Conservation (phyloP, 2,113 vertebrate species). For the Hemibates koningsi region DNA sequence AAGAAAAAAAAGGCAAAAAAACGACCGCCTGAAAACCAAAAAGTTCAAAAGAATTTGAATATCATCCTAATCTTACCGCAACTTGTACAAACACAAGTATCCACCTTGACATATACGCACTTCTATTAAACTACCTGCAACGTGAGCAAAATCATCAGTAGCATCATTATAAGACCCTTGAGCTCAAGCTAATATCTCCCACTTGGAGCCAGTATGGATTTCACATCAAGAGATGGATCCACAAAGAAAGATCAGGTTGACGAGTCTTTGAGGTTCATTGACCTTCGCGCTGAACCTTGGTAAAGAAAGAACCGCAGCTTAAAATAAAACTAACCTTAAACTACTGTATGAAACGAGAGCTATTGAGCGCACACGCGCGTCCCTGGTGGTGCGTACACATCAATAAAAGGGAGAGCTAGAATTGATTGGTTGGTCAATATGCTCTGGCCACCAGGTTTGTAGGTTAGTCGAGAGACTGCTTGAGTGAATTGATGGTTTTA, state of each 20-base stretch:
- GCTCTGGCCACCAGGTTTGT: slow-evolving; percentile 19
- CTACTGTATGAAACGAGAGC: background rate
- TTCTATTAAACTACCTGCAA: background rate
- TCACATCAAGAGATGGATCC: background rate
- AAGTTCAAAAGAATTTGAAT: background rate
- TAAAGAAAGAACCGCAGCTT: slow-evolving; percentile 4
- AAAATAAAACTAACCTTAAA: background rate
- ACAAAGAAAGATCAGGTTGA: background rate
- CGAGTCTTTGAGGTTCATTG: background rate
- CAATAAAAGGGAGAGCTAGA: slow-evolving; percentile 31
- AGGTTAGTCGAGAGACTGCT: slow-evolving; percentile 46
- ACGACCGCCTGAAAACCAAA: background rate
- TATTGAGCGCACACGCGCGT: slow-evolving; percentile 4
- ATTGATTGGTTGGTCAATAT: slow-evolving; percentile 52
- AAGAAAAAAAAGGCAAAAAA: background rate
- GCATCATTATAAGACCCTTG: background rate
- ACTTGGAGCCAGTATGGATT: background rate
- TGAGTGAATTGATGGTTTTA: slow-evolving; percentile 37
- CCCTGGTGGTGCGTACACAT: slow-evolving; percentile 16
- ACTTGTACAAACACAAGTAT: background rate
- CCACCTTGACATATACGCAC: background rate
- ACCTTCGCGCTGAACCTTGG: background rate
- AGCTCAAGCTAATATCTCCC: background rate
- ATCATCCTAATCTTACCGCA: background rate
- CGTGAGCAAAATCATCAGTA: background rate